These are phyloP conservation scores for Geotrypetes seraphini DNA, from an alignment of 2,797 vertebrate genomes.

Conservation along the genomic window DNA sequence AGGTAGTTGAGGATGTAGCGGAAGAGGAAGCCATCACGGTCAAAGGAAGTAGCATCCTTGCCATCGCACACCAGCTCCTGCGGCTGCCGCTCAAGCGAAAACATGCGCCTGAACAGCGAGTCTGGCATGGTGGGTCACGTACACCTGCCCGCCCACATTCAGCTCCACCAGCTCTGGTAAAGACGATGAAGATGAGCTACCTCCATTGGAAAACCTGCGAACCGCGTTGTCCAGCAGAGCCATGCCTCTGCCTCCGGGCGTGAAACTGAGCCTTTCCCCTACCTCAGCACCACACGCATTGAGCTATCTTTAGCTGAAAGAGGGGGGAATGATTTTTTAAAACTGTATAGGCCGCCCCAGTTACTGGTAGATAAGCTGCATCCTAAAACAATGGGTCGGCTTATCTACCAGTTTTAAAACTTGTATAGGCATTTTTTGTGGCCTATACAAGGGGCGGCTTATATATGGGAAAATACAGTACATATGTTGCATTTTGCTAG, in stretches of 20 bases:
- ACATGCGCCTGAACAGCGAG: conserved; percentile 90
- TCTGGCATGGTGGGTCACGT: conserved; percentile 89
- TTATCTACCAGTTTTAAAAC: too few species aligned
- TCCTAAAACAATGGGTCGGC: too few species aligned
- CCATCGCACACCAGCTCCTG: conserved; percentile 86
- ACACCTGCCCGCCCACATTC: conserved; percentile 97
- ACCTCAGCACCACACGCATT: neutral
- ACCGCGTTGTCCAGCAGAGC: conserved; percentile 77
- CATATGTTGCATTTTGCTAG: too few species aligned
- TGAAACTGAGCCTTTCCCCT: neutral
- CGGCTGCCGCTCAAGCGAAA: conserved; percentile 77
- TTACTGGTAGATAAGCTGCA: too few species aligned
- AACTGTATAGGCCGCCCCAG: too few species aligned
- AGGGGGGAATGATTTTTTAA: too few species aligned
- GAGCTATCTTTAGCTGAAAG: too few species aligned
- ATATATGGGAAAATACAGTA: too few species aligned
- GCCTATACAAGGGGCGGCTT: too few species aligned
- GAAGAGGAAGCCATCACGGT: conserved; percentile 93
- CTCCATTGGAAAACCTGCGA: conserved; percentile 64
- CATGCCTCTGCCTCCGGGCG: conserved; percentile 53
- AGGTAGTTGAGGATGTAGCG: conserved; percentile 97
- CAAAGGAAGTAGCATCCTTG: conserved; percentile 95
- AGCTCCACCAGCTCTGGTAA: conserved; percentile 95
- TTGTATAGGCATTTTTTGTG: too few species aligned
- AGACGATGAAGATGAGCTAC: conserved; percentile 23